Percentiles rank a stretch among this genome's conserved stretches.
phyloP scores from a whole-genome alignment of 2,888 invertebrate species.

The Ennomos erosarius region DNA sequence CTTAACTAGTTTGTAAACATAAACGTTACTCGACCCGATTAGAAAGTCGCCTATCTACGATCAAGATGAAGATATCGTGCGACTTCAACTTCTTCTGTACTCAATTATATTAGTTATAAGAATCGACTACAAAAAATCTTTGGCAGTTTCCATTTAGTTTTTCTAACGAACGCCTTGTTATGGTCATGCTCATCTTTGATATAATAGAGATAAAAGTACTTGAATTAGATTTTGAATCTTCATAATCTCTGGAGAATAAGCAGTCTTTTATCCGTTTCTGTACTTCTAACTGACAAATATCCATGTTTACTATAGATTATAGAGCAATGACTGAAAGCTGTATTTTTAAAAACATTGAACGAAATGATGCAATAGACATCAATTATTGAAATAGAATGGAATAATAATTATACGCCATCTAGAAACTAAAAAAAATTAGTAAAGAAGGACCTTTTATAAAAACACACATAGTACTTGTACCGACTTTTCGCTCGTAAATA shows the following conservation, averaged over 20 bases:
- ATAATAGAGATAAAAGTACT: slow-evolving; percentile 26
- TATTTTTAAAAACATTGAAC: no score
- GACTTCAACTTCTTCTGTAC: slow-evolving; percentile 58
- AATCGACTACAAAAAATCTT: slow-evolving; percentile 35
- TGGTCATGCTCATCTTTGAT: slow-evolving; percentile 29
- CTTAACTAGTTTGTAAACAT: slow-evolving; percentile 71
- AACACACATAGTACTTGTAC: neutral
- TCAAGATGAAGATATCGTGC: slow-evolving; percentile 71
- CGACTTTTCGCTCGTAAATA: no score
- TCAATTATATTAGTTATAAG: slow-evolving; percentile 51
- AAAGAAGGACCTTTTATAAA: no score
- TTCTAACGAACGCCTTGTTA: slow-evolving; percentile 25
- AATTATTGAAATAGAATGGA: slow-evolving; percentile 5
- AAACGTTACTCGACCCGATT: slow-evolving; percentile 78
- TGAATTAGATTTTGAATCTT: slow-evolving; percentile 12
- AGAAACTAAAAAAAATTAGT: no score
- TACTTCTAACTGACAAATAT: no score
- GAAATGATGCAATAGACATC: slow-evolving; percentile 1
- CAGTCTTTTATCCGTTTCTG: no score
- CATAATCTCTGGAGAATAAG: no score
- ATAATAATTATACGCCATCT: no score
- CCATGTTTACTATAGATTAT: no score
- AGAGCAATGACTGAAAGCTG: no score
- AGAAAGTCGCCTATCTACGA: slow-evolving; percentile 73
- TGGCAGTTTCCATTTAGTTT: slow-evolving; percentile 34